Percentiles rank a stretch among this genome's conserved stretches.
These are phyloP conservation scores for Hylomyscus alleni DNA, from an alignment of 2,797 vertebrate species.

Conservation along the genomic window DNA sequence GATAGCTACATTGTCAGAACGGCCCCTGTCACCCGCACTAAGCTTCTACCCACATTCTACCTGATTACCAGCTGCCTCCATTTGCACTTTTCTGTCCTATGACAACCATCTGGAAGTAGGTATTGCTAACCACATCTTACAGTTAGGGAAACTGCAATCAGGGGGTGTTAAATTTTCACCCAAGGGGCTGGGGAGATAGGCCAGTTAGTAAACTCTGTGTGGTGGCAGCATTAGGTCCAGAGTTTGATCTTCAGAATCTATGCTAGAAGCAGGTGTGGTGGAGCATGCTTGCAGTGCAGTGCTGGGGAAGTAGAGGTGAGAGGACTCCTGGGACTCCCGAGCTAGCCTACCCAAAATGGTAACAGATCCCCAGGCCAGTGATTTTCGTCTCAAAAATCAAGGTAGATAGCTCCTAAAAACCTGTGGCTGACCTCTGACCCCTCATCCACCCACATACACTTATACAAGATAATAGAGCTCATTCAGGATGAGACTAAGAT, in stretches of 20 bases:
- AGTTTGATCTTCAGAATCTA: neutral
- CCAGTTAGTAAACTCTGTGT: neutral
- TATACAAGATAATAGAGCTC: neutral
- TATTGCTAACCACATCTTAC: neutral
- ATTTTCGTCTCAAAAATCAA: neutral
- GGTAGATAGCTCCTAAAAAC: neutral
- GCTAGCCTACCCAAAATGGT: neutral
- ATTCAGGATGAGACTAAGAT: slow-evolving; percentile 3
- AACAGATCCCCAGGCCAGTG: neutral
- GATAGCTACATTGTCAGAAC: rapidly evolving
- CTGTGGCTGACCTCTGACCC: neutral
- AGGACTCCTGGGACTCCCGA: neutral
- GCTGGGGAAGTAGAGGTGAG: neutral
- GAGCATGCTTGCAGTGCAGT: too few relatives aligned
- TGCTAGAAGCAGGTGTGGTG: neutral
- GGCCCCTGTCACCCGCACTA: rapidly evolving
- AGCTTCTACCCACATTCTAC: neutral
- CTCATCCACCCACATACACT: neutral
- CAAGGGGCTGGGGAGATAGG: neutral
- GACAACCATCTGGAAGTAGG: neutral
- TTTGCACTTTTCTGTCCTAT: neutral
- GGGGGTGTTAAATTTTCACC: neutral
- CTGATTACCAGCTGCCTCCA: neutral
- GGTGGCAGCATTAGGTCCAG: neutral
- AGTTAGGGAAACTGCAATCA: neutral